Evolutionary conservation across 1,140 invertebrate genomes (phyloP), one percentile per base, ranked within the genome.

Genomic region (Heterodera carotae): DNA sequence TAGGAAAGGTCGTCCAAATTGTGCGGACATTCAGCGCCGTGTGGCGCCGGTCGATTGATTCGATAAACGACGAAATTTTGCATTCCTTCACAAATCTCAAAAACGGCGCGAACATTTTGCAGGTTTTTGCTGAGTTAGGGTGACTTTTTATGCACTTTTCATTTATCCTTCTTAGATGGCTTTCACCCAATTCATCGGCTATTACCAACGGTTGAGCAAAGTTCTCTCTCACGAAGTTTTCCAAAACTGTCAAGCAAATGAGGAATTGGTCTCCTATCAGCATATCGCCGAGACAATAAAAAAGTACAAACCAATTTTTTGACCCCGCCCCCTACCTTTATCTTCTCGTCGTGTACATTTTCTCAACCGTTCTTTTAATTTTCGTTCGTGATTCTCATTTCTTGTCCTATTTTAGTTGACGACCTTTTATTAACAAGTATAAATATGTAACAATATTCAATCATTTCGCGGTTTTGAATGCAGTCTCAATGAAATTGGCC

Each of bases 211-310:
- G 80, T 96, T 99, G 88, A 94, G 95, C 83, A 98, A 98, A 89
- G 91, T 98, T 39, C 88, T 99, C n/a, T 92, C 93, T 4, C 93
- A 94, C 6, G 87, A 88, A 71, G 88, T 90, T 10, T 91, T 92
- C 81, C 89, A 89, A 79, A 84, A 90, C 76, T 92, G 93, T 86
- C 66, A 72, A 70, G 92, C 92, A 6, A 91, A 94, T 81, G 92
- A 93, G 31, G 94, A 98, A 89, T 90, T 99, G 29, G 94, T 97
- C 0, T 98, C 98, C 88, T 97, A 98, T 87, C 97, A 99, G 90
- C 94, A 97, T 75, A 93, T 99, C 76, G 98, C 98, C 94, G 94
- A 98, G 2, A 96, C 99, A 91, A 94, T 99, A 60, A 99, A 98
- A 88, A 98, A 98, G 91, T 98, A 97, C 89, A 91, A 99, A 94